Percentiles rank a stretch among this genome's conserved stretches.
These are phyloP conservation scores for human DNA, from an alignment of 2,113 vertebrate species.

Conservation along the genomic window DNA sequence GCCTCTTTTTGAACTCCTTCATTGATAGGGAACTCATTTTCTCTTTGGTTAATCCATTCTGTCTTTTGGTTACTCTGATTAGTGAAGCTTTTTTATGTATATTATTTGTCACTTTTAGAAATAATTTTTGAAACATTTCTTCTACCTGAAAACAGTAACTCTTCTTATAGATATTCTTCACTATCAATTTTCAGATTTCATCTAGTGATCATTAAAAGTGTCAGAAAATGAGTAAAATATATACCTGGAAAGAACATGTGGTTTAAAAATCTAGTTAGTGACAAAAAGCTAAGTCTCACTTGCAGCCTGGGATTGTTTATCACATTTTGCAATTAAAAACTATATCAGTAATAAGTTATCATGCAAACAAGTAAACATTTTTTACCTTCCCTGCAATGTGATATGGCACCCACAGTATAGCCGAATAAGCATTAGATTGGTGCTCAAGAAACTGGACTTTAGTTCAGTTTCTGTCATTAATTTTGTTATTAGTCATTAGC, in stretches of 20 bases:
- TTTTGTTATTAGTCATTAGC: background rate
- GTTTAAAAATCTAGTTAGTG: background rate
- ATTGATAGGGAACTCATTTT: background rate
- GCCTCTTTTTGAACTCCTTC: background rate
- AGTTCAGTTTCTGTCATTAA: background rate
- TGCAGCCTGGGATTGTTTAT: no score
- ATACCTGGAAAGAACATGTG: background rate
- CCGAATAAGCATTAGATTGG: background rate
- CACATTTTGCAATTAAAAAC: background rate
- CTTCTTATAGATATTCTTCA: background rate
- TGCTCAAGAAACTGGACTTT: background rate
- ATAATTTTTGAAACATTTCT: background rate
- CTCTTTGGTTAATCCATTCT: background rate
- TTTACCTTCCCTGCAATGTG: rapidly evolving
- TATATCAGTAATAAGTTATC: background rate
- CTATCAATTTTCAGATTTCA: background rate
- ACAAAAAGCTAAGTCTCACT: background rate
- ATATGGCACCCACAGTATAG: rapidly evolving
- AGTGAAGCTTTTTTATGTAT: background rate
- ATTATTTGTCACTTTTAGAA: background rate
- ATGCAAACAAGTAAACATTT: background rate
- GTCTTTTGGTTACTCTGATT: background rate
- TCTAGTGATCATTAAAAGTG: background rate
- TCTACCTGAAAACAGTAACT: background rate
- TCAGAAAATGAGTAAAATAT: background rate